A percentile compares a stretch with the other conserved stretches of the same genome.
Conservation (phyloP, 2,113 vertebrate species). For the Oncorhynchus nerka region DNA sequence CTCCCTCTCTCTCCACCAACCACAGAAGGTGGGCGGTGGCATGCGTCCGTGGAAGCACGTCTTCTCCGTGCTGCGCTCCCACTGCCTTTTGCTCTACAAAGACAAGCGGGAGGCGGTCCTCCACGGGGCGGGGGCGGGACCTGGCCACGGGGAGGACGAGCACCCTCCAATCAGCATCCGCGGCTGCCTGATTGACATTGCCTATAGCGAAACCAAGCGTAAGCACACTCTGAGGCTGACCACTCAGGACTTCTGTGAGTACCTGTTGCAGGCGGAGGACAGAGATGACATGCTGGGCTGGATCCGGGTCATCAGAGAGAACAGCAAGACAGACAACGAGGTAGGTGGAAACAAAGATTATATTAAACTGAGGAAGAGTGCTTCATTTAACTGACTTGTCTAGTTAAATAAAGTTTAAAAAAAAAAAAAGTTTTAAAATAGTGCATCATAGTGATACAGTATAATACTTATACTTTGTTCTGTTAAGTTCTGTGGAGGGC, state of each 20-base stretch:
- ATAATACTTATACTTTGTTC: background rate
- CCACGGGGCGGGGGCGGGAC: conserved; percentile 62
- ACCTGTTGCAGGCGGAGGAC: conserved; percentile 97
- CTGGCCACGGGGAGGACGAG: conserved; percentile 81
- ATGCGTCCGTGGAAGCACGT: conserved; percentile 94
- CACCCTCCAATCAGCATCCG: conserved; percentile 90
- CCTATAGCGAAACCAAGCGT: conserved; percentile 96
- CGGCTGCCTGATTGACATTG: conserved; percentile 96
- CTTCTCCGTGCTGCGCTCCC: conserved; percentile 85
- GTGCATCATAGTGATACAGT: no score
- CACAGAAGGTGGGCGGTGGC: conserved; percentile 87
- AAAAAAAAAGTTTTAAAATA: no score
- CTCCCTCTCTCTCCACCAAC: background rate
- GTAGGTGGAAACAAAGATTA: conserved; percentile 64
- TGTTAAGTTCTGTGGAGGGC: no score
- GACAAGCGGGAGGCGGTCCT: conserved; percentile 89
- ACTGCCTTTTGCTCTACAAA: conserved; percentile 92
- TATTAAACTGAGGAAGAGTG: background rate
- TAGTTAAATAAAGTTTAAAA: no score
- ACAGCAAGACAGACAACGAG: conserved; percentile 94
- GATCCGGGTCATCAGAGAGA: conserved; percentile 94
- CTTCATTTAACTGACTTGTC: no score
- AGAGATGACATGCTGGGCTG: conserved; percentile 96
- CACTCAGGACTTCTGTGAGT: conserved; percentile 97
- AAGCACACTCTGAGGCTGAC: conserved; percentile 94